Conservation (phyloP, 2,888 invertebrate species). For the Xanthia togata region DNA sequence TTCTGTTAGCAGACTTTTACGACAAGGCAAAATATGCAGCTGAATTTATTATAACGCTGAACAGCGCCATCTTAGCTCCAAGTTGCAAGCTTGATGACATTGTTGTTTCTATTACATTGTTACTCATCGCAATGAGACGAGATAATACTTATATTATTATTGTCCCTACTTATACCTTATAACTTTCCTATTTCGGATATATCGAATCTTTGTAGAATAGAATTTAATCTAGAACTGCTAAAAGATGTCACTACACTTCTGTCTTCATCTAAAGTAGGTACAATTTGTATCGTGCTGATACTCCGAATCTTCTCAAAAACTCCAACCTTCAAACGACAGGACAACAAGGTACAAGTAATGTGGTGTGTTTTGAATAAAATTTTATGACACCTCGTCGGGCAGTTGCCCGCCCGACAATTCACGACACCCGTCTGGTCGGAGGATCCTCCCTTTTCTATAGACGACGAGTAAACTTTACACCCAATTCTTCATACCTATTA, state of each 20-base stretch:
- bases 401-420: too few species aligned
- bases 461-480: too few species aligned
- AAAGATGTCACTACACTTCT: background rate
- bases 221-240: background rate
- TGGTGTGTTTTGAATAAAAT: background rate
- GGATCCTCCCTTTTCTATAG: too few species aligned
- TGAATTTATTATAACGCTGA: slow-evolving; percentile 39
- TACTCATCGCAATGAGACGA: background rate
- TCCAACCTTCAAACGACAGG: background rate
- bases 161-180: background rate
- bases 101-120: background rate
- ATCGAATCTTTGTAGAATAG: too few species aligned
- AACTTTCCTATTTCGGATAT: background rate
- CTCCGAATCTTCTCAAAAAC: background rate
- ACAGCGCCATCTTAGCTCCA: background rate
- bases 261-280: background rate
- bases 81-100: slow-evolving; percentile 2
- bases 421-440: too few species aligned
- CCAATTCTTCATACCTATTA: too few species aligned
- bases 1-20: slow-evolving; percentile 52
- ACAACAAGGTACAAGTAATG: background rate
- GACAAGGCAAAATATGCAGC: slow-evolving; percentile 42
- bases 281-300: background rate
- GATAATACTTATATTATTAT: background rate
- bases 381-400: background rate